A percentile compares a stretch with the other conserved stretches of the same genome.
Conservation (phyloP, 2,113 vertebrate species). For the Phalacrocorax carbo region DNA sequence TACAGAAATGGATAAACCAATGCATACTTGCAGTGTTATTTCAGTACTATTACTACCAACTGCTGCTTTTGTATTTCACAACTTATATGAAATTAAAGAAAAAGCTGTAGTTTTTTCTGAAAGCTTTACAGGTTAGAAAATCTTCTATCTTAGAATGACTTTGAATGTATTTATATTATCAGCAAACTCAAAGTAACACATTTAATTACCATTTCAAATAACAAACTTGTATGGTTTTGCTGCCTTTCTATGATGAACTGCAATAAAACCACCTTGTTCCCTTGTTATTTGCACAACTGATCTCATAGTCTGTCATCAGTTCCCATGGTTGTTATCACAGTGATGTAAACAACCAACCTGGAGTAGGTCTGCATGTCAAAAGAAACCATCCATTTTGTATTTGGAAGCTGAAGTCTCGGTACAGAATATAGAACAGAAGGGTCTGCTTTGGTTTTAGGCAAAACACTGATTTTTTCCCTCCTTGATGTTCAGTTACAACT, state of each 20-base stretch:
- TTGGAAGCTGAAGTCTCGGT: not conserved
- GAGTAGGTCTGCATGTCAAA: not conserved
- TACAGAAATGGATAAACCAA: not conserved
- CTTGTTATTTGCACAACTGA: not conserved
- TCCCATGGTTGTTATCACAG: not conserved
- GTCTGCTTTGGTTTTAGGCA: conserved; percentile 6
- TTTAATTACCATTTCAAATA: not conserved
- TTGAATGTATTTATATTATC: not conserved
- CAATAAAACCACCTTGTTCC: not conserved
- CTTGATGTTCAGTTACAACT: conserved; percentile 1
- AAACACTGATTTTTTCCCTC: conserved; percentile 23
- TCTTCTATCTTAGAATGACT: not conserved
- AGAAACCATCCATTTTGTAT: not conserved
- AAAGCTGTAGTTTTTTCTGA: not conserved
- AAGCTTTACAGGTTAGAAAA: not conserved
- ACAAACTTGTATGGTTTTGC: not conserved
- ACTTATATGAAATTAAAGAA: not conserved
- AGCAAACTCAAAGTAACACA: not conserved
- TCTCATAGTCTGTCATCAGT: not conserved
- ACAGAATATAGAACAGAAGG: not conserved
- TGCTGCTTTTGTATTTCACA: not conserved
- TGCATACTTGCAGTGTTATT: not conserved
- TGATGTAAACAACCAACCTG: not conserved
- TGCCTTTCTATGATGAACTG: not conserved
- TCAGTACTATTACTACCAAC: not conserved